phyloP scores from a whole-genome alignment of 1,140 invertebrate species.

The Ceratina japonica region DNA sequence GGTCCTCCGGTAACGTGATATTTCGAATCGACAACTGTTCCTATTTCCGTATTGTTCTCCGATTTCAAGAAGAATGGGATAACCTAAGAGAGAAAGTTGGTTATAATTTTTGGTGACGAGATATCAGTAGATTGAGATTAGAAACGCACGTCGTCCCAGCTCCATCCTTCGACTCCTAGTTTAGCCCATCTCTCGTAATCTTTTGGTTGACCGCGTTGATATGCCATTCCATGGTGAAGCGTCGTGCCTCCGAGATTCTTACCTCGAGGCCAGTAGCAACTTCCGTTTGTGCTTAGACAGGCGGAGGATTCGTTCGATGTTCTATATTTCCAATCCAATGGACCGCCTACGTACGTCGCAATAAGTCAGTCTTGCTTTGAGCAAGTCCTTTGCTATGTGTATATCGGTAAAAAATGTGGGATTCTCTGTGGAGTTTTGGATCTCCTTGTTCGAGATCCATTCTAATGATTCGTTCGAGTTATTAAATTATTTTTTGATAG shows the following conservation, averaged over 20 bases:
- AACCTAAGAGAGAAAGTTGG: constrained; percentile 64
- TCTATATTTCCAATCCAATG: constrained; percentile 94
- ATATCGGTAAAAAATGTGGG: no score
- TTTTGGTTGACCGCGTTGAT: constrained; percentile 82
- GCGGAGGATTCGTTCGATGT: constrained; percentile 90
- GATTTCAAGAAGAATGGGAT: constrained; percentile 81
- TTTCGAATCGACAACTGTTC: constrained; percentile 68
- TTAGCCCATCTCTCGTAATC: constrained; percentile 83
- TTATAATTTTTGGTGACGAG: no score
- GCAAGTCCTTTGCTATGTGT: no score
- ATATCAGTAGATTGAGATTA: not conserved
- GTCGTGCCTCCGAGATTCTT: constrained; percentile 81
- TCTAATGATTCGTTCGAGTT: no score
- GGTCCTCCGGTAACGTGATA: constrained; percentile 78
- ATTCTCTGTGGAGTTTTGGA: no score
- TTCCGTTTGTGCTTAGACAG: constrained; percentile 83
- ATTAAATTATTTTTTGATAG: no score
- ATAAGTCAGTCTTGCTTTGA: no score
- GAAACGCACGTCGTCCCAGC: constrained; percentile 79
- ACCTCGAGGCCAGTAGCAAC: constrained; percentile 73
- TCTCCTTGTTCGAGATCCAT: no score
- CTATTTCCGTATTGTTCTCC: constrained; percentile 80
- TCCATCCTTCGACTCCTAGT: constrained; percentile 81
- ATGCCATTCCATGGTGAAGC: constrained; percentile 84
- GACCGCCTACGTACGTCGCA: constrained; percentile 79